These are phyloP conservation scores for Ageneiosus marmoratus DNA, from an alignment of 2,113 vertebrate genomes.

Conservation along the genomic window DNA sequence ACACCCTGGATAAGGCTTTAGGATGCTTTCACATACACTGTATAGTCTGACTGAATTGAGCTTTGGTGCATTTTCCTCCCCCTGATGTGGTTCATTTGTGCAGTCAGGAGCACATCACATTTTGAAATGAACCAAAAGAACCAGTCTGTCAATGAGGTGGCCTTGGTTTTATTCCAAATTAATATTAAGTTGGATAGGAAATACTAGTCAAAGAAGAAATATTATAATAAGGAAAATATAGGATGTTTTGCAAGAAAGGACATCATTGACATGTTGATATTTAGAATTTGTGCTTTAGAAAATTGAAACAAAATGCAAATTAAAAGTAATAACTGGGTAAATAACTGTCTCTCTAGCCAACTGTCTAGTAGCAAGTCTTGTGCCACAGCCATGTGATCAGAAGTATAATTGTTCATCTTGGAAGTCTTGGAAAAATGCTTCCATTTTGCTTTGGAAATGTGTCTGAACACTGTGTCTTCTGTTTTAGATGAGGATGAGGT, in stretches of 20 bases:
- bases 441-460: background rate
- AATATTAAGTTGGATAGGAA: background rate
- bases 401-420: background rate
- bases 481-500: conserved; percentile 96
- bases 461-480: background rate
- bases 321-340: background rate
- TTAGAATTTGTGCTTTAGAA: background rate
- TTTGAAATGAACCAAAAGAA: background rate
- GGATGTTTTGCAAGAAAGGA: background rate
- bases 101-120: background rate
- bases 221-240: too few species aligned
- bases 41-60: background rate
- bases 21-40: background rate
- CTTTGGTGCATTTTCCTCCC: background rate
- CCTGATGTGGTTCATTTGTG: background rate
- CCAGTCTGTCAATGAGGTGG: background rate
- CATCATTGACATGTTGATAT: background rate
- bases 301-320: background rate
- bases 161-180: background rate
- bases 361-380: background rate
- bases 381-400: background rate
- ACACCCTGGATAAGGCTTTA: background rate
- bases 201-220: background rate
- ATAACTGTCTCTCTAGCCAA: background rate
- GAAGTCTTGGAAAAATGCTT: background rate